A percentile compares a stretch with the other conserved stretches of the same genome.
Evolutionary conservation across 2,888 invertebrate species (phyloP).

Genomic region (Zygogramma bicolorata): DNA sequence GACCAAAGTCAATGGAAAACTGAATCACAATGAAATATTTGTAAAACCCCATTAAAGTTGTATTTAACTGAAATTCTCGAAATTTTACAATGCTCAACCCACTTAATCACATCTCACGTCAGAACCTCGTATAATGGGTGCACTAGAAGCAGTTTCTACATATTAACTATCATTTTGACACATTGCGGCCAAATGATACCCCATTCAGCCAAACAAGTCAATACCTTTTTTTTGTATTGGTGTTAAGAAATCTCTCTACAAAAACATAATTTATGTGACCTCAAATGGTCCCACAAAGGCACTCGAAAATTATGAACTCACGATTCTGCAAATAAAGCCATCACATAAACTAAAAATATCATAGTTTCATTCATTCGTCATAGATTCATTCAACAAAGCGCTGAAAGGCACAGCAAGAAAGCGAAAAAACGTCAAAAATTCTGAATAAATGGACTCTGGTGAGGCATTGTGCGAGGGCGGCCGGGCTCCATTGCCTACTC

Average conservation of each 20-base stretch:
- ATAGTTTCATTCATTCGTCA: conserved; percentile 54
- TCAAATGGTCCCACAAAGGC: conserved; percentile 60
- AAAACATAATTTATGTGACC: conserved; percentile 62
- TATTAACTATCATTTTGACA: conserved; percentile 52
- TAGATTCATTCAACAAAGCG: conserved; percentile 52
- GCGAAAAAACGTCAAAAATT: conserved; percentile 61
- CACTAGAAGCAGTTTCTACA: conserved; percentile 1
- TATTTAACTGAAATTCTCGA: conserved; percentile 50
- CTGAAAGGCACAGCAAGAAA: conserved; percentile 61
- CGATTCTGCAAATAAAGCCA: conserved; percentile 57
- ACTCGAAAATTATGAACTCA: conserved; percentile 50
- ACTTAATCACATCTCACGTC: conserved; percentile 26
- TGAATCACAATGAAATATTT: conserved; percentile 33
- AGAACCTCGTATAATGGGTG: conserved; percentile 24
- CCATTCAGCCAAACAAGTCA: conserved; percentile 40
- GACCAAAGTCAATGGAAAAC: conserved; percentile 16
- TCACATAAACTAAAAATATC: conserved; percentile 60
- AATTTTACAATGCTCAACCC: conserved; percentile 32
- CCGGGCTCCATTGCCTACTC: conserved; percentile 42
- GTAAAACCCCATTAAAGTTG: conserved; percentile 45
- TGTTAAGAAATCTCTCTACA: conserved; percentile 40
- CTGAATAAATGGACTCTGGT: conserved; percentile 59
- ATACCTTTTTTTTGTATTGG: conserved; percentile 29
- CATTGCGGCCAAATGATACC: conserved; percentile 58
- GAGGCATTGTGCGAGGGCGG: conserved; percentile 51